phyloP scores from a whole-genome alignment of 2,797 vertebrate species.

The Parauchenoglanis punctatus region DNA sequence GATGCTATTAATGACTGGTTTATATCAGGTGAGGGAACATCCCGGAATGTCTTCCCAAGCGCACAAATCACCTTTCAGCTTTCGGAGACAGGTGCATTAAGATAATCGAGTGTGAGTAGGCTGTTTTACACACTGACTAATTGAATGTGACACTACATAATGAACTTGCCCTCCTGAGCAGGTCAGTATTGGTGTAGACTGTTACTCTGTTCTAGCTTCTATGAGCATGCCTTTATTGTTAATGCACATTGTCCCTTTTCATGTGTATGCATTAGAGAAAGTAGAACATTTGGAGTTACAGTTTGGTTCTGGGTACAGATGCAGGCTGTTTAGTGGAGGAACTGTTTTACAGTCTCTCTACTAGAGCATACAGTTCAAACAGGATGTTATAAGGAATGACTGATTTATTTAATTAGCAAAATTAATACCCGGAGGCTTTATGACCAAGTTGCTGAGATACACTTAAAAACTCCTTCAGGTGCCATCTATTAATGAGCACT shows the following conservation, averaged over 20 bases:
- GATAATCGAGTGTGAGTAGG: slow-evolving; percentile 28
- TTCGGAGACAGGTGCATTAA: slow-evolving; percentile 25
- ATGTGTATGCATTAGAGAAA: background rate
- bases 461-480: background rate
- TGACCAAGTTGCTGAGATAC: slow-evolving; percentile 12
- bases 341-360: background rate
- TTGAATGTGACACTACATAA: slow-evolving; percentile 47
- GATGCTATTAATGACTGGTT: background rate
- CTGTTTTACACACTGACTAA: slow-evolving; percentile 41
- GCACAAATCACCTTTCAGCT: slow-evolving; percentile 40
- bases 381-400: background rate
- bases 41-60: background rate
- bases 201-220: background rate
- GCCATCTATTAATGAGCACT: slow-evolving; percentile 17
- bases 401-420: slow-evolving; percentile 21
- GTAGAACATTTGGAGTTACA: slow-evolving; percentile 2
- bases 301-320: slow-evolving; percentile 16
- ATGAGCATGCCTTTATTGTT: background rate
- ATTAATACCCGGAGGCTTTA: background rate
- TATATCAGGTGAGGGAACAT: background rate
- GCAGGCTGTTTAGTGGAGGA: background rate
- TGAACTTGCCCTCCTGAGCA: slow-evolving; percentile 28
- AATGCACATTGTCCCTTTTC: background rate
- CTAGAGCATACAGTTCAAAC: background rate
- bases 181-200: slow-evolving; percentile 9